phyloP scores from a whole-genome alignment of 2,113 vertebrate species.

The Actinemys pallida region DNA sequence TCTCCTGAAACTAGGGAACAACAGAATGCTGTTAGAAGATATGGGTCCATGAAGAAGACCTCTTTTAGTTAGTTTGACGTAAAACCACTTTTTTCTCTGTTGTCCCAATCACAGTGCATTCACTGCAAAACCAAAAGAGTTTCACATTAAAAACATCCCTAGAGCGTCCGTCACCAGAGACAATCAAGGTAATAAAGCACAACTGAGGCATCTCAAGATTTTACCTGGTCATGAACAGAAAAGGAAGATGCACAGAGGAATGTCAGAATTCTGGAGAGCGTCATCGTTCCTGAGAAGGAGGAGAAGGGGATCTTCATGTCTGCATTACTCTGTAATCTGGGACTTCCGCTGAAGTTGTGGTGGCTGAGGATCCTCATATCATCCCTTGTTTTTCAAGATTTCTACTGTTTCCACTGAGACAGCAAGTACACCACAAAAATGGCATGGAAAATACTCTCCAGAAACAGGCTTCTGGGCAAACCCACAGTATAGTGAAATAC shows the following conservation, averaged over 20 bases:
- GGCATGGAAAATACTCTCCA: neutral
- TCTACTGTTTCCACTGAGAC: neutral
- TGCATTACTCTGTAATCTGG: neutral
- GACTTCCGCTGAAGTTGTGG: neutral
- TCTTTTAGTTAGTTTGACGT: neutral
- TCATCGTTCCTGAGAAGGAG: neutral
- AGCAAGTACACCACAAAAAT: neutral
- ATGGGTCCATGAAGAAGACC: neutral
- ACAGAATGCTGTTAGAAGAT: neutral
- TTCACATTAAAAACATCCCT: neutral
- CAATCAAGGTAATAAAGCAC: neutral
- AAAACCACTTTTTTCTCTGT: neutral
- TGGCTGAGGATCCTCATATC: neutral
- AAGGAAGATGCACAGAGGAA: neutral
- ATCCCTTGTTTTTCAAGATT: neutral
- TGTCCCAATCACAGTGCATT: neutral
- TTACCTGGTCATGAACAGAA: neutral
- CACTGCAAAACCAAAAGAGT: neutral
- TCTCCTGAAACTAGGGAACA: too few relatives aligned
- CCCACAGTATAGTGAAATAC: neutral
- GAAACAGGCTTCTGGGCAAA: neutral
- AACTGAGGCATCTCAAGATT: neutral
- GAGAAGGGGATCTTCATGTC: rapidly evolving
- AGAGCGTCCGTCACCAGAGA: neutral
- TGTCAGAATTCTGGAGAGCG: neutral